phyloP scores from a whole-genome alignment of 2,113 vertebrate species.

The Actinemys pallida region DNA sequence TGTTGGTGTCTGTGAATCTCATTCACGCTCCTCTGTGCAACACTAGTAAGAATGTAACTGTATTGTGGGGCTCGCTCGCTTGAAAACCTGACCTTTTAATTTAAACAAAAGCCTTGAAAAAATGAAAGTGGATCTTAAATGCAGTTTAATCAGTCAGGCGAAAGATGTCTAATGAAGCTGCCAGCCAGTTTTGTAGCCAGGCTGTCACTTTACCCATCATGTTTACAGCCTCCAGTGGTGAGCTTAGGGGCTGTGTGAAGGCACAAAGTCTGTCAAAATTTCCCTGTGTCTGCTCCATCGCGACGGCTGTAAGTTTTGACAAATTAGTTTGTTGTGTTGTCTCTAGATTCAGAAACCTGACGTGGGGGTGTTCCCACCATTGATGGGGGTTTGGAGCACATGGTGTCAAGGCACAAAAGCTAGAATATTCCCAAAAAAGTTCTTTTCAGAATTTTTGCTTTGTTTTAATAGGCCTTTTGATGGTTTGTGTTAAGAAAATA shows the following conservation, averaged over 20 bases:
- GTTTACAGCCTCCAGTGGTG: conserved; percentile 74
- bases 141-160: conserved; percentile 78
- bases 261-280: conserved; percentile 53
- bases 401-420: neutral
- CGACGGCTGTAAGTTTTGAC: conserved; percentile 64
- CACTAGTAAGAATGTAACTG: conserved; percentile 69
- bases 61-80: conserved; percentile 67
- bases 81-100: conserved; percentile 79
- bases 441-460: neutral
- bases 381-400: neutral
- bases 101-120: conserved; percentile 79
- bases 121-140: conserved; percentile 77
- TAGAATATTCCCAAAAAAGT: conserved; percentile 14
- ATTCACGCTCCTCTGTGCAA: conserved; percentile 32
- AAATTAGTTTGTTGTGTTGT: conserved; percentile 61
- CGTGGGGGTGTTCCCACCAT: neutral
- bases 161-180: conserved; percentile 80
- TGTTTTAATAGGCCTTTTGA: neutral
- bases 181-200: conserved; percentile 78
- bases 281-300: conserved; percentile 25
- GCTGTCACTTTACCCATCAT: conserved; percentile 74
- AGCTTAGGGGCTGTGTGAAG: conserved; percentile 71
- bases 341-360: conserved; percentile 2
- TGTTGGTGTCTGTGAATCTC: conserved; percentile 35
- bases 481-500: neutral